Evolutionary conservation across 2,888 invertebrate genomes (phyloP), one percentile per base, ranked within the genome.

Genomic region (Lordiphosa andalusiaca): DNA sequence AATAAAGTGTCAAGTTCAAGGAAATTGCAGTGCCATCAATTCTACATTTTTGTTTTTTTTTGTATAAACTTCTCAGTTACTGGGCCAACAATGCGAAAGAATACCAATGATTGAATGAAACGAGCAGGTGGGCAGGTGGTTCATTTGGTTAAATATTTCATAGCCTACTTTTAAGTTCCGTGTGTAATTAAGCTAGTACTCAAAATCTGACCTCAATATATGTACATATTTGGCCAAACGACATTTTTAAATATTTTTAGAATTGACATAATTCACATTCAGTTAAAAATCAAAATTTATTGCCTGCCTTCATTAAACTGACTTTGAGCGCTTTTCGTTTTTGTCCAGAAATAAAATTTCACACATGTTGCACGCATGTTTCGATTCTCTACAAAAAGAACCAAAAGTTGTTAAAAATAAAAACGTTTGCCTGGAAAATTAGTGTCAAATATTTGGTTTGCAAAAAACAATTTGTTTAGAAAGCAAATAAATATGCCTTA

Each of bases 1-100:
- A 30, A 9, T 46, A 47, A 44, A 75, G 88, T 85, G 86, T 88
- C 87, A 87, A 87, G 87, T 87, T 88, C 87, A 88, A 83, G 86
- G 87, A 75, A 87, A 85, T 69, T 71, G 80, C 76, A 60, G 58
- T 53, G 75, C 59, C 77, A 67, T 67, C 84, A 76, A 60, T 77
- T 76, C 72, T 58, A 2, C 0, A 19, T 42, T 58, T 30, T 38
- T 51, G 40, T 9, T 6, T 42, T 9, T n/a, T n/a, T n/a, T n/a
- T n/a, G n/a, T n/a, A 33, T 60, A 35, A 25, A 39, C 12, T 30
- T 30, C 30, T 30, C 30, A 30, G 30, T 30, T 30, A 9, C 9
- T 3, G 25, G 25, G 25, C 25, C 6, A 25, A 23, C 23, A 23
- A 42, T 12, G 30, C 21, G 9, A n/a, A 52, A 40, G 66, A 13